phyloP scores from a whole-genome alignment of 2,113 vertebrate genomes.

The Antechinus stuartii region DNA sequence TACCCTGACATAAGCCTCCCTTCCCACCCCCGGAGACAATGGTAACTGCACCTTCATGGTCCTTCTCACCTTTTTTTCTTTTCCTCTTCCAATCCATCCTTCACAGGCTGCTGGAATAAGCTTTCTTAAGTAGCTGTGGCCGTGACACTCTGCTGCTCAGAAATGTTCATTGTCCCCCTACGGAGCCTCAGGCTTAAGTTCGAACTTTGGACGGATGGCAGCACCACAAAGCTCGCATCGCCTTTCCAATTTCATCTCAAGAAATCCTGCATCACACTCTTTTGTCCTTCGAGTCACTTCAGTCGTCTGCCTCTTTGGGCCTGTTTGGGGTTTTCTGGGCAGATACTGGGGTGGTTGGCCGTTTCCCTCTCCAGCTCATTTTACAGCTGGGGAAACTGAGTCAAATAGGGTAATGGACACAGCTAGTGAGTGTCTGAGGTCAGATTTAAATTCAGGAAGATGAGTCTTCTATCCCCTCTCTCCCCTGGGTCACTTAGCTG shows the following conservation, averaged over 20 bases:
- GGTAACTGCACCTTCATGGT: neutral
- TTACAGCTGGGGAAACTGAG: neutral
- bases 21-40: neutral
- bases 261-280: neutral
- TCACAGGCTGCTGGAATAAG: neutral
- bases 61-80: neutral
- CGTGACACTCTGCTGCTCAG: neutral
- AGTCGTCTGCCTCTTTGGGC: neutral
- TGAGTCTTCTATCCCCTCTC: neutral
- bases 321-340: neutral
- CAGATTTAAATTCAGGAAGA: neutral
- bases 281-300: neutral
- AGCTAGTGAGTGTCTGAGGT: neutral
- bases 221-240: slow-evolving; percentile 10
- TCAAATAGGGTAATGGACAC: too few species aligned
- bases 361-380: neutral
- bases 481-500: neutral
- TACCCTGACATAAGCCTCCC: neutral
- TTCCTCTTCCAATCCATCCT: slow-evolving; percentile 25
- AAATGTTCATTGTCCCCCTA: neutral
- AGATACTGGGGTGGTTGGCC: neutral
- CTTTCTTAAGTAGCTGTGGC: slow-evolving; percentile 28
- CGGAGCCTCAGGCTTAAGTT: slow-evolving; percentile 35
- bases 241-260: slow-evolving; percentile 3
- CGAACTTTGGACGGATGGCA: slow-evolving; percentile 25